Evolutionary conservation across 2,797 vertebrate genomes (phyloP).

Genomic region (Micromesistius poutassou): DNA sequence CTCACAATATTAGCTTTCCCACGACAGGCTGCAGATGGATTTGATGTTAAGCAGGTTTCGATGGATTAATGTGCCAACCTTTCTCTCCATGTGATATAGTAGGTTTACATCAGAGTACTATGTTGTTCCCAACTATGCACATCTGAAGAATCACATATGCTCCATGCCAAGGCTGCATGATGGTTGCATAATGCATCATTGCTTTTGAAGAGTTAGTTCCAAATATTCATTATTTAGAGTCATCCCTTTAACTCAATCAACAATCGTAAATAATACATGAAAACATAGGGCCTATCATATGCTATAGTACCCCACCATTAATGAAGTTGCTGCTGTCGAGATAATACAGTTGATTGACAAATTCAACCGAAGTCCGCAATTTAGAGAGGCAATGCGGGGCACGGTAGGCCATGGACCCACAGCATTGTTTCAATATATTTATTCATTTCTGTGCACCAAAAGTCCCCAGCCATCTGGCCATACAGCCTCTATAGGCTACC

Average conservation of each 20-base stretch:
- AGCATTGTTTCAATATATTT: neutral
- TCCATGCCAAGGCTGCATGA: neutral
- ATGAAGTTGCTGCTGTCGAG: neutral
- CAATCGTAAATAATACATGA: neutral
- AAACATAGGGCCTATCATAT: neutral
- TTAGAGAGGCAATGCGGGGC: neutral
- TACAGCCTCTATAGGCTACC: constrained; percentile 22
- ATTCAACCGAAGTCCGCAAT: neutral
- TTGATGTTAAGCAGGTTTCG: neutral
- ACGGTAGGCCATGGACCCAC: neutral
- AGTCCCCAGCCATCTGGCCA: neutral
- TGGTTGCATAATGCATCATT: neutral
- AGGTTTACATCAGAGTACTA: neutral
- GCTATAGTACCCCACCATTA: neutral
- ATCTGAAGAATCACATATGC: neutral
- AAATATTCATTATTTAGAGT: neutral
- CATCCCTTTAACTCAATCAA: neutral
- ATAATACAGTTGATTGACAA: neutral
- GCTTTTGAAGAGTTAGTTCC: neutral
- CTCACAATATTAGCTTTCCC: neutral
- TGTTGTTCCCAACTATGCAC: neutral
- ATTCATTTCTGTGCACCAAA: neutral
- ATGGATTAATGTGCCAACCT: neutral
- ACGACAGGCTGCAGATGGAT: neutral
- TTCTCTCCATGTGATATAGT: neutral